Percentiles rank a stretch among this genome's conserved stretches.
These are phyloP conservation scores for Aphaenogaster floridana DNA, from an alignment of 1,140 invertebrate genomes.

Conservation along the genomic window DNA sequence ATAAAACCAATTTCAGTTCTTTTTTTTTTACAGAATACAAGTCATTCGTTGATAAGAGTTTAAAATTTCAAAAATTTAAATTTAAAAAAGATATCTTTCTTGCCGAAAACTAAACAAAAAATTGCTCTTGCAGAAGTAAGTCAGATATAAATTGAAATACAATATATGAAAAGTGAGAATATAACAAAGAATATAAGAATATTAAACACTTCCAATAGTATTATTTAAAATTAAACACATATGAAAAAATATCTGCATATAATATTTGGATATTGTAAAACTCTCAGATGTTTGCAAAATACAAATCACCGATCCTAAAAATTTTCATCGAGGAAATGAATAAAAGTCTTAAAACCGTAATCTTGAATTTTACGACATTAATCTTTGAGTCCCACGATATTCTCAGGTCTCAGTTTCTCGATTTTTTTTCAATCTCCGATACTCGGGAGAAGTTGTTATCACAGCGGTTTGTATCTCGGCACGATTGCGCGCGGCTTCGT, in stretches of 20 bases:
- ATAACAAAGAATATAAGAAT: background rate
- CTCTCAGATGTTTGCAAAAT: background rate
- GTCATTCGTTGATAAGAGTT: background rate
- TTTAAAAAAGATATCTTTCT: background rate
- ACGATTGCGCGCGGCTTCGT: constrained; percentile 38
- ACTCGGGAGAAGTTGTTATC: constrained; percentile 1
- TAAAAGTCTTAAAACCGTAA: background rate
- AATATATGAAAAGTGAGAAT: background rate
- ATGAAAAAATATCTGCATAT: background rate
- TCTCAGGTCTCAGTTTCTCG: background rate
- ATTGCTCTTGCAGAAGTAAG: background rate
- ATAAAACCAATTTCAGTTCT: background rate
- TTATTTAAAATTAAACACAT: background rate
- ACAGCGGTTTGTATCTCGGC: background rate
- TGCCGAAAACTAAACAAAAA: background rate
- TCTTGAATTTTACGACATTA: constrained; percentile 19
- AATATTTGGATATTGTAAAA: background rate
- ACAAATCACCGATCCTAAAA: background rate
- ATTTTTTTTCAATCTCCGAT: constrained; percentile 17
- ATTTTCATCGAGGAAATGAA: background rate
- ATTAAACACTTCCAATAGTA: background rate
- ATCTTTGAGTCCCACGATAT: background rate
- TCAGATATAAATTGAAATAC: background rate
- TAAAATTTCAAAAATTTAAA: background rate
- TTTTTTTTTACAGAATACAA: background rate